Percentiles rank a stretch among this genome's conserved stretches.
phyloP scores from a whole-genome alignment of 2,888 invertebrate species.

The Mythimna albipuncta region DNA sequence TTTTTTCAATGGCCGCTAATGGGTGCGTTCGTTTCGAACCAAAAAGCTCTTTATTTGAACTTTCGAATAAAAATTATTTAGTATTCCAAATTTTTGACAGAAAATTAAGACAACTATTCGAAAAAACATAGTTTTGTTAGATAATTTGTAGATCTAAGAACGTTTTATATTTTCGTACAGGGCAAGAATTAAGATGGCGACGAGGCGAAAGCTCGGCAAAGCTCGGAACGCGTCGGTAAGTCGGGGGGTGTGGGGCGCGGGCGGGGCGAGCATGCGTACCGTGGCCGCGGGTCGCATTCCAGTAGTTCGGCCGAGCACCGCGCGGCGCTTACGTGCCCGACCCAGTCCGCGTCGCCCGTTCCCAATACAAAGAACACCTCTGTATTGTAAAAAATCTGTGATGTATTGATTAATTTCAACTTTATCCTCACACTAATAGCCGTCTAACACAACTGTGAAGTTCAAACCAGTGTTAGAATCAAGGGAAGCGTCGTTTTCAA shows the following conservation, averaged over 20 bases:
- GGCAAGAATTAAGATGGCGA: conserved; percentile 64
- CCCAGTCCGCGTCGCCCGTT: conserved; percentile 77
- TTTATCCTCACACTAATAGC: conserved; percentile 80
- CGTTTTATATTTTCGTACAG: conserved; percentile 10
- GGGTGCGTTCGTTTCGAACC: conserved; percentile 63
- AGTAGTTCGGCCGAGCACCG: conserved; percentile 86
- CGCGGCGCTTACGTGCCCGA: conserved; percentile 79
- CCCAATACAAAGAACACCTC: conserved; percentile 89
- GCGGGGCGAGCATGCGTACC: conserved; percentile 86
- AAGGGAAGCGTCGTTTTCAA: conserved; percentile 75
- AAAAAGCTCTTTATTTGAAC: conserved; percentile 59
- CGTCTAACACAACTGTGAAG: conserved; percentile 66
- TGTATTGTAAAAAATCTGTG: conserved; percentile 90
- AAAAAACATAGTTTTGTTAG: neutral
- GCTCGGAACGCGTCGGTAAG: conserved; percentile 82
- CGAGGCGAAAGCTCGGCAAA: conserved; percentile 73
- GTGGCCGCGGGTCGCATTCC: conserved; percentile 85
- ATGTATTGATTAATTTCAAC: conserved; percentile 90
- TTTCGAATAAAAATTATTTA: conserved; percentile 20
- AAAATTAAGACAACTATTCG: neutral
- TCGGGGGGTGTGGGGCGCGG: conserved; percentile 64
- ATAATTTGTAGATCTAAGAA: neutral
- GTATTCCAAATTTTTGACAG: neutral
- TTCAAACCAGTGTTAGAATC: conserved; percentile 69
- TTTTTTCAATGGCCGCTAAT: conserved; percentile 70